Evolutionary conservation across 2,113 vertebrate species (phyloP).

Genomic region (Oryzias melastigma): DNA sequence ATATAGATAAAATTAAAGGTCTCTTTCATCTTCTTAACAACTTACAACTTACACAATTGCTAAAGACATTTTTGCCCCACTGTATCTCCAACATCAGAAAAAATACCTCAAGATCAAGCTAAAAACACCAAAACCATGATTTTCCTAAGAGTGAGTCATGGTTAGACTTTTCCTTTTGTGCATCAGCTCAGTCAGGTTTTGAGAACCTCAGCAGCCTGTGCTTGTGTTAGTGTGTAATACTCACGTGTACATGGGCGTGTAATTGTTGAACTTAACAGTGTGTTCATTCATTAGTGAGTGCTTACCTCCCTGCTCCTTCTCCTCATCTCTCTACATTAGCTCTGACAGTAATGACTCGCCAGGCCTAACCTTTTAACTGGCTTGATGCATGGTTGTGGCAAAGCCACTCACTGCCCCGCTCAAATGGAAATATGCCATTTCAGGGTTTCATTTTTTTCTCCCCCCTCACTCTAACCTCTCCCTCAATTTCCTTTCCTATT

Average conservation of each 20-base stretch:
- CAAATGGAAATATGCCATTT: constrained; percentile 71
- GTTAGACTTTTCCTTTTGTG: constrained; percentile 33
- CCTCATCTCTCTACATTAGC: constrained; percentile 76
- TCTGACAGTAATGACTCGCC: constrained; percentile 75
- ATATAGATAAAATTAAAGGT: no score
- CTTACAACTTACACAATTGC: no score
- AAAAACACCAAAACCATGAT: no score
- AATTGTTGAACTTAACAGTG: constrained; percentile 73
- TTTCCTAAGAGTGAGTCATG: not conserved
- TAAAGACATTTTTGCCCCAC: no score
- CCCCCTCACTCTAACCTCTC: not conserved
- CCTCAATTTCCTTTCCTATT: constrained; percentile 18
- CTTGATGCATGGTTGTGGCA: constrained; percentile 69
- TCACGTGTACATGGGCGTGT: constrained; percentile 73
- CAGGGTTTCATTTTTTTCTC: constrained; percentile 24
- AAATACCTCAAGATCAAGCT: no score
- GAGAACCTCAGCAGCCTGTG: constrained; percentile 35
- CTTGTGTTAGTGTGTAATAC: constrained; percentile 66
- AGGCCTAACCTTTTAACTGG: constrained; percentile 71
- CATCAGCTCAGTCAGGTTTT: constrained; percentile 24
- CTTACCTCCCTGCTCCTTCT: constrained; percentile 63
- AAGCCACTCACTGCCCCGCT: constrained; percentile 54
- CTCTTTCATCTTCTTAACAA: no score
- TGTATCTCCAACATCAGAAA: no score
- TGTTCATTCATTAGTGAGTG: constrained; percentile 71